Base-by-base conservation (phyloP, 2,113 vertebrate genomes). In the Corvus moneduloides region DNA sequence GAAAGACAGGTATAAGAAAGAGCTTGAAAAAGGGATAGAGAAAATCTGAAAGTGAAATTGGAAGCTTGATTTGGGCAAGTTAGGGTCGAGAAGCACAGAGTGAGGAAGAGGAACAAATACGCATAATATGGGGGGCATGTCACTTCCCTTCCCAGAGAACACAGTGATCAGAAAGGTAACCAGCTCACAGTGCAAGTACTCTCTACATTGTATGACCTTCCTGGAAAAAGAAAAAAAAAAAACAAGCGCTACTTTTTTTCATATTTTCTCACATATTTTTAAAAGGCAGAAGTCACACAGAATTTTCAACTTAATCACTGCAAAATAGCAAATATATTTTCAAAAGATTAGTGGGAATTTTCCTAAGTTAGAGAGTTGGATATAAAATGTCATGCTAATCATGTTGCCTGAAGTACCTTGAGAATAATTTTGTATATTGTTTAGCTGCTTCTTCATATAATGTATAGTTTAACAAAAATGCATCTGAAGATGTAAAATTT, bases 151-250 rank as follows among this genome's bases (percentile, higher is more conserved):
- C 61, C 16, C 32, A 80, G 72, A 69, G 23, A 76, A 18, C 9
- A 28, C 1, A 71, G 7, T 8, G 13, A 46, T 59, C 32, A 58
- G 33, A 63, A 83, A 54, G 7, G 6, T 24, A 30, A 71, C 3
- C 19, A 71, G 17, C 1, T 92, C 21, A 55, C 11, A 67, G 1
- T 35, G 5, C 4, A 88, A 41, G 4, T 72, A 11, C 17, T 46
- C 15, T 3, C 5, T 55, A 17, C 1, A 0, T 28, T 64, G 4
- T 10, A 48, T 26, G 10, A n/a, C 5, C 55, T 67, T 12, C 4
- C 11, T 54, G 23, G 18, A 61, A 66, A 64, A 66, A 43, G 11
- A 9, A 13, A 17, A 2, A 1, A 1, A 37, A 37, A 3, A 21
- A 41, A 18, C 6, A 20, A 21, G n/a, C 10, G 13, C 18, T 17